Percentiles rank a stretch among this genome's conserved stretches.
Evolutionary conservation across 1,140 invertebrate genomes (phyloP).

Genomic region (Dendrolimus punctatus): DNA sequence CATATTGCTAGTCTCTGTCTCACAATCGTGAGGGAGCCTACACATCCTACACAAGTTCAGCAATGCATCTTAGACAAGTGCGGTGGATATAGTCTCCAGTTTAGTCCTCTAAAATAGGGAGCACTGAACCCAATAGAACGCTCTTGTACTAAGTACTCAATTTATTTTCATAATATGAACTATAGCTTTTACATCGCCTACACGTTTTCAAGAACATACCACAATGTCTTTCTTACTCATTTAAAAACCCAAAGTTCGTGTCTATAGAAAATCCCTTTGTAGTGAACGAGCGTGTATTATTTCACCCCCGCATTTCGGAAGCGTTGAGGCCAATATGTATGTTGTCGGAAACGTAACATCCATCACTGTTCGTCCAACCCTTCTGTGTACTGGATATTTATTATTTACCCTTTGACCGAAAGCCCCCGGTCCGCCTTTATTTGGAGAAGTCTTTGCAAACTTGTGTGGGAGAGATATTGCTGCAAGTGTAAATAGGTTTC

Average conservation of each 20-base stretch:
- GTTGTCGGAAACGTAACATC: slow-evolving; percentile 13
- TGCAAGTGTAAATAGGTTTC: background rate
- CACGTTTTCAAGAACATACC: too few species aligned
- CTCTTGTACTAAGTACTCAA: too few species aligned
- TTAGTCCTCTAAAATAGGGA: too few species aligned
- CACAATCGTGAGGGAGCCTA: too few species aligned
- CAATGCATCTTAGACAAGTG: too few species aligned
- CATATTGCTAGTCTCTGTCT: too few species aligned
- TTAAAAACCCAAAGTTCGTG: slow-evolving; percentile 3
- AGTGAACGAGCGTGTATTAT: slow-evolving; percentile 1
- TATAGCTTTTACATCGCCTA: too few species aligned
- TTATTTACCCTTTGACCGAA: slow-evolving; percentile 22
- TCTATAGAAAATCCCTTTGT: background rate
- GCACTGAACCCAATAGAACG: too few species aligned
- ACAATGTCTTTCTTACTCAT: too few species aligned
- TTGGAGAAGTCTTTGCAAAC: slow-evolving; percentile 5
- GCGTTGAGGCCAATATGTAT: slow-evolving; percentile 13
- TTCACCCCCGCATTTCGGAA: slow-evolving; percentile 2
- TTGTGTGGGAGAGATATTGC: background rate
- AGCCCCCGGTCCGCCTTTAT: slow-evolving; percentile 5
- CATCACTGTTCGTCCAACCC: slow-evolving; percentile 17
- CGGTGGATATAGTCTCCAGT: too few species aligned
- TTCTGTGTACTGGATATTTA: slow-evolving; percentile 15
- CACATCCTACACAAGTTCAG: too few species aligned
- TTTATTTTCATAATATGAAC: too few species aligned